Evolutionary conservation across 1,140 invertebrate genomes (phyloP), one percentile per base, ranked within the genome.

Genomic region (Drosophila kepulauana): DNA sequence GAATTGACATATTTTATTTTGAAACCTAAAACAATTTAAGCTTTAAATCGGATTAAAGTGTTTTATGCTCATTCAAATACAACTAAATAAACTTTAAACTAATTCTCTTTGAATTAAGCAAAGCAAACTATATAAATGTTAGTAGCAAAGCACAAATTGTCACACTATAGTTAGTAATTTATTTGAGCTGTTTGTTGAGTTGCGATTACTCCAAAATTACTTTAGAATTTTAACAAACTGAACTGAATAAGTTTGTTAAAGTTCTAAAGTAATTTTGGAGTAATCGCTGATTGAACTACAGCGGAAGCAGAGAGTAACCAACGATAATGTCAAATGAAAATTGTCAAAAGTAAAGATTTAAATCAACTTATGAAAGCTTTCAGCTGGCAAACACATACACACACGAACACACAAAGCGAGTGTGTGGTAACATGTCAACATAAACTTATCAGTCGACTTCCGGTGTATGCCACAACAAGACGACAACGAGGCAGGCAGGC

Each of bases 391-490:
- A 67, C 15, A 54, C 35, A 45, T n/a, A 57, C 45, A 45, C 33
- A 59, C 8, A 13, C 8, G 11, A 5, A 20, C 5, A 16, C 16
- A 15, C n/a, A 65, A 3, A 15, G 33, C 16, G 13, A 8, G 49
- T 52, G 71, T 46, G 52, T 20, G 58, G 43, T 10, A 72, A 68
- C 84, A 70, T 79, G 82, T 81, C 68, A 87, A 74, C 79, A 56
- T 76, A 87, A 87, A 87, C 79, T 82, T 87, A 87, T 87, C 82
- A 80, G 79, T 52, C 63, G 65, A 88, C 84, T 79, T 87, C 82
- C 82, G 84, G 82, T 82, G 74, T 74, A 63, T 65, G 76, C 64
- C 79, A 71, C 71, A 79, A 79, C 79, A 79, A 78, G 82, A 76
- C 82, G 20, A 25, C 20, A 25, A 25, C 20, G 87, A 58, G 41